Evolutionary conservation across 92 coral and sea anemone species (phyloP).

Genomic region (Meandrina meandrites): DNA sequence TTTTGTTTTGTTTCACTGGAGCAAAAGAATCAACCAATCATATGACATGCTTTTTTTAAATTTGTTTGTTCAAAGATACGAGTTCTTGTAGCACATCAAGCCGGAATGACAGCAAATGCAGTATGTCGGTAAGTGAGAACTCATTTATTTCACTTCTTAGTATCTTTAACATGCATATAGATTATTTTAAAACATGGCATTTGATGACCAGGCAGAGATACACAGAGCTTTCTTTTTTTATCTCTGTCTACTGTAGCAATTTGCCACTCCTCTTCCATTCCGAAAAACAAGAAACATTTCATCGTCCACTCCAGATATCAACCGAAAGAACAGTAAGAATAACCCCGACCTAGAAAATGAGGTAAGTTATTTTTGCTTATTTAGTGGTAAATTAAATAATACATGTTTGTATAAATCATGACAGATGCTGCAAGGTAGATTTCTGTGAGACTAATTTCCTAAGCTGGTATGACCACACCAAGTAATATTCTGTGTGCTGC

Average conservation of each 20-base stretch:
- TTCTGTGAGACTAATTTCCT: too few species aligned
- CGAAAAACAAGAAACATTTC: slow-evolving; percentile 8
- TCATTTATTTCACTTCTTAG: neutral
- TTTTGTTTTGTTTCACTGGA: too few species aligned
- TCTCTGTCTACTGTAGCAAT: slow-evolving; percentile 6
- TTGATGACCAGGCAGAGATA: neutral
- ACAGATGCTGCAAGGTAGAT: too few species aligned
- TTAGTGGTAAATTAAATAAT: too few species aligned
- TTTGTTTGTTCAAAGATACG: slow-evolving; percentile 29
- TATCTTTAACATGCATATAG: neutral
- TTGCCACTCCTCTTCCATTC: slow-evolving; percentile 40
- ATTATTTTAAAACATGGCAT: too few species aligned
- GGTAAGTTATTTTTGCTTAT: neutral
- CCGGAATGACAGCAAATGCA: slow-evolving; percentile 38
- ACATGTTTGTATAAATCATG: too few species aligned
- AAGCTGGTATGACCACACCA: too few species aligned
- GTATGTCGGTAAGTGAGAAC: slow-evolving; percentile 2
- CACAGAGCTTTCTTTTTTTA: neutral
- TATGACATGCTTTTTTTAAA: too few species aligned
- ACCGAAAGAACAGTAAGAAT: neutral
- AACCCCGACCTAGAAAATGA: slow-evolving; percentile 14
- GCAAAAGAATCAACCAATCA: too few species aligned
- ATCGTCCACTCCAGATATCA: slow-evolving; percentile 24
- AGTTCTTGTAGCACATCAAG: slow-evolving; percentile 70
- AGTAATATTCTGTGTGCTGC: too few species aligned